phyloP scores from a whole-genome alignment of 2,797 vertebrate species.

The Myotis findleyi region DNA sequence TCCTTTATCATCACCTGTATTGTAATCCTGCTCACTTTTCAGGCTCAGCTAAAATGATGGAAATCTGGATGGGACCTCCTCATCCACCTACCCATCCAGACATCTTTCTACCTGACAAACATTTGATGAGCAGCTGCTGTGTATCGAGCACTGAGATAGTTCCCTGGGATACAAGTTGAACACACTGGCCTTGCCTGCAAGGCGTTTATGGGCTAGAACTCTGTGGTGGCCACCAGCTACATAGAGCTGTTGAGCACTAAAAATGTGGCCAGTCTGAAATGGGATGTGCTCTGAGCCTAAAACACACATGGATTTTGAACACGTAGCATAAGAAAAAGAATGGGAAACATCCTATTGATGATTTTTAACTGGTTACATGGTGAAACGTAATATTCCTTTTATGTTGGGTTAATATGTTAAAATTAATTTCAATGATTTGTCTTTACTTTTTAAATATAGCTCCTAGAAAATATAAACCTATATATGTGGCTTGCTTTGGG shows the following conservation, averaged over 20 bases:
- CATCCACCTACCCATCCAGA: neutral
- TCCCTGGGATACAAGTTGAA: neutral
- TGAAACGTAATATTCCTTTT: constrained; percentile 9
- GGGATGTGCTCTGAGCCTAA: neutral
- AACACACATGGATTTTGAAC: neutral
- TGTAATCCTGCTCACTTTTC: neutral
- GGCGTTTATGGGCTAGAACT: neutral
- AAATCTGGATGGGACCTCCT: neutral
- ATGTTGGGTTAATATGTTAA: neutral
- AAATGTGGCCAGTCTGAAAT: constrained; percentile 1
- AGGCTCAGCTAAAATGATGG: neutral
- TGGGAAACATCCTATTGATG: neutral
- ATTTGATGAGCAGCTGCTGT: neutral
- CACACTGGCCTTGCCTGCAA: neutral
- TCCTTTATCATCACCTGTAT: neutral
- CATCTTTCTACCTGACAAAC: neutral
- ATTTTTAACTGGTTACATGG: neutral
- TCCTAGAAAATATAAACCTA: neutral
- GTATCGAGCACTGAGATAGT: neutral
- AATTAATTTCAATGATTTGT: neutral
- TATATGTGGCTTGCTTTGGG: neutral
- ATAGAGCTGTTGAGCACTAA: neutral
- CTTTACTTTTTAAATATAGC: neutral
- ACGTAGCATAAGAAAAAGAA: neutral
- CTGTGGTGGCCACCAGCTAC: neutral